These are phyloP conservation scores for Lissonota sp. DNA, from an alignment of 2,888 invertebrate genomes.

Conservation along the genomic window DNA sequence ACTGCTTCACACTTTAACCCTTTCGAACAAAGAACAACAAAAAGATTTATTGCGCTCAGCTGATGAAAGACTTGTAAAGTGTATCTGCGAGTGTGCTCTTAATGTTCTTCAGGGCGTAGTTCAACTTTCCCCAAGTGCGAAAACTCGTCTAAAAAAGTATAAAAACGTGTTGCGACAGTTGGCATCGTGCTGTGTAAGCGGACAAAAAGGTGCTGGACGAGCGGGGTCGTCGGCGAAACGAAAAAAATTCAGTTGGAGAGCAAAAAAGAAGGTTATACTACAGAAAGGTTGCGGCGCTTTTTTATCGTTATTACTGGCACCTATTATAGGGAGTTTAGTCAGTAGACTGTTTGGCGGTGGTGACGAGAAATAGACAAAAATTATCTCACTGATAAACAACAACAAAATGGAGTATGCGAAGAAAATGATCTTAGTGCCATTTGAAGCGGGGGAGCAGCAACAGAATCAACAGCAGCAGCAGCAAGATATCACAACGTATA, in stretches of 20 bases:
- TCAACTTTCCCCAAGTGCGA: background rate
- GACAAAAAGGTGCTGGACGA: background rate
- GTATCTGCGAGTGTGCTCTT: constrained; percentile 24
- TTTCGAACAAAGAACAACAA: background rate
- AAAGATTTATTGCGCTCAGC: constrained; percentile 5
- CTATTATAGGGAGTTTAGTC: background rate
- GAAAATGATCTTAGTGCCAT: constrained; percentile 35
- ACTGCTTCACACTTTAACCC: constrained; percentile 9
- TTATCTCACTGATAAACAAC: background rate
- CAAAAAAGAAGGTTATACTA: constrained; percentile 11
- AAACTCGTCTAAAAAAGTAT: constrained; percentile 14
- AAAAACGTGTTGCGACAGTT: constrained; percentile 13
- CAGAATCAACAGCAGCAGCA: background rate
- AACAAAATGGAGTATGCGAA: constrained; percentile 27
- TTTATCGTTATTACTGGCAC: constrained; percentile 6
- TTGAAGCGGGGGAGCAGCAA: background rate
- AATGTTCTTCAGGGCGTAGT: constrained; percentile 26
- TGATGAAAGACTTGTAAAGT: constrained; percentile 14
- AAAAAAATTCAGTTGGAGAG: background rate
- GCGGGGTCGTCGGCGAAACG: background rate
- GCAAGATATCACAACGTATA: background rate
- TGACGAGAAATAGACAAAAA: background rate
- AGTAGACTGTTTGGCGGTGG: background rate
- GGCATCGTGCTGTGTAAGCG: background rate
- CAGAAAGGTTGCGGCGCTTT: constrained; percentile 80